phyloP scores from a whole-genome alignment of 2,888 invertebrate genomes.

The Lordiphosa fenestrarum region DNA sequence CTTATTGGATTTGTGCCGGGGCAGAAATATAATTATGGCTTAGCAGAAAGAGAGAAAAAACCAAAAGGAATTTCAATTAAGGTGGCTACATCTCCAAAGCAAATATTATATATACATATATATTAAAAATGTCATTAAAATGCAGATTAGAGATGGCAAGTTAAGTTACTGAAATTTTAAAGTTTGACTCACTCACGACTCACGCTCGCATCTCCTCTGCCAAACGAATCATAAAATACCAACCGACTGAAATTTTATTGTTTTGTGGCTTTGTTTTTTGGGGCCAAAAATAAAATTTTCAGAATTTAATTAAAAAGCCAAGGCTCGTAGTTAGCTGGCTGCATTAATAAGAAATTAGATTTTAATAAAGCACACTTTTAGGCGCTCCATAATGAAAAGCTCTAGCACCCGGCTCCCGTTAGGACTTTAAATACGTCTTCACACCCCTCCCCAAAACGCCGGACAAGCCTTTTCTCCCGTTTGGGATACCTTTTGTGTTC shows the following conservation, averaged over 20 bases:
- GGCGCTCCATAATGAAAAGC: constrained; percentile 27
- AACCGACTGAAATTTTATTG: constrained; percentile 7
- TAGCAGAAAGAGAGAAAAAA: constrained; percentile 18
- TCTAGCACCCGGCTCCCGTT: constrained; percentile 11
- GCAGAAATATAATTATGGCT: constrained; percentile 60
- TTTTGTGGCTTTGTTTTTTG: neutral
- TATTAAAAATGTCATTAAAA: neutral
- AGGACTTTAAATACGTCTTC: constrained; percentile 13
- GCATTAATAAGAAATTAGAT: constrained; percentile 68
- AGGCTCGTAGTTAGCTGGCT: constrained; percentile 21
- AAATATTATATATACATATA: constrained; percentile 25
- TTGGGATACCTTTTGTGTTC: constrained; percentile 19
- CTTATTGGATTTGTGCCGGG: constrained; percentile 67
- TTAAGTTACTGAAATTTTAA: too few species aligned
- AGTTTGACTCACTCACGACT: too few species aligned
- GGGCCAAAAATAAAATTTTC: constrained; percentile 49
- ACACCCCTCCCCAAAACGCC: neutral
- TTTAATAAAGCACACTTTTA: constrained; percentile 67
- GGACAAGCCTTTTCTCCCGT: constrained; percentile 50
- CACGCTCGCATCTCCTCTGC: too few species aligned
- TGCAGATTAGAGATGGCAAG: neutral
- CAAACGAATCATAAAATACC: too few species aligned
- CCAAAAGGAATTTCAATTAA: constrained; percentile 65
- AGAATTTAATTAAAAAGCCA: constrained; percentile 66
- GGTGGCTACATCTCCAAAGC: constrained; percentile 36